phyloP scores from a whole-genome alignment of 2,797 vertebrate species.

The Coendou prehensilis region DNA sequence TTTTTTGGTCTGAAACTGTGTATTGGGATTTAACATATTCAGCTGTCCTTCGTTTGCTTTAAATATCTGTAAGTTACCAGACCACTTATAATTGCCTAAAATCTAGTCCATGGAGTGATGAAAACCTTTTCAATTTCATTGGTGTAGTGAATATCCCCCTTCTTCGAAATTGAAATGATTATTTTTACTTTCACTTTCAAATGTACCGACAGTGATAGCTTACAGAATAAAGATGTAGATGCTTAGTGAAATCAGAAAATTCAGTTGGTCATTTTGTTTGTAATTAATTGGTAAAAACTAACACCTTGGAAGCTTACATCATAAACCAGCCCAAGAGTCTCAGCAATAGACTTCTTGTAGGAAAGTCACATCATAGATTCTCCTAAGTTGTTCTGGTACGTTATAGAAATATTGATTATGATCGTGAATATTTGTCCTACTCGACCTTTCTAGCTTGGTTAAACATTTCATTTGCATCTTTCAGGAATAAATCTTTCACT shows the following conservation, averaged over 20 bases:
- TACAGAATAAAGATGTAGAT: background rate
- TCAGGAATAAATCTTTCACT: background rate
- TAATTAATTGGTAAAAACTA: slow-evolving; percentile 9
- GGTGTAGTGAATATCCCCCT: background rate
- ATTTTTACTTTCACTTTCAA: slow-evolving; percentile 21
- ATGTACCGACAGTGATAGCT: background rate
- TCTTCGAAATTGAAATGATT: slow-evolving; percentile 38
- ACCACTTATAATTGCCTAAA: background rate
- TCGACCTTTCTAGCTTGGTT: background rate
- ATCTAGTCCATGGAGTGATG: background rate
- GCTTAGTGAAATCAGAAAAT: background rate
- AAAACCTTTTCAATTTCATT: slow-evolving; percentile 42
- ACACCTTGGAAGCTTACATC: background rate
- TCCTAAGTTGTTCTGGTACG: background rate
- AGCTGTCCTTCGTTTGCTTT: background rate
- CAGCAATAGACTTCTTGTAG: background rate
- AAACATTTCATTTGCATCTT: background rate
- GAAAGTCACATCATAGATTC: background rate
- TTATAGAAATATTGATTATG: background rate
- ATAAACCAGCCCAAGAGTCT: background rate
- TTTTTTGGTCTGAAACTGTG: background rate
- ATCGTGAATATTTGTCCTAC: background rate
- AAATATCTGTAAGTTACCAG: background rate
- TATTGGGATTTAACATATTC: slow-evolving; percentile 18
- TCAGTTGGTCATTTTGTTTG: background rate